phyloP scores from a whole-genome alignment of 2,888 invertebrate species.

The Diplolepis rosae region DNA sequence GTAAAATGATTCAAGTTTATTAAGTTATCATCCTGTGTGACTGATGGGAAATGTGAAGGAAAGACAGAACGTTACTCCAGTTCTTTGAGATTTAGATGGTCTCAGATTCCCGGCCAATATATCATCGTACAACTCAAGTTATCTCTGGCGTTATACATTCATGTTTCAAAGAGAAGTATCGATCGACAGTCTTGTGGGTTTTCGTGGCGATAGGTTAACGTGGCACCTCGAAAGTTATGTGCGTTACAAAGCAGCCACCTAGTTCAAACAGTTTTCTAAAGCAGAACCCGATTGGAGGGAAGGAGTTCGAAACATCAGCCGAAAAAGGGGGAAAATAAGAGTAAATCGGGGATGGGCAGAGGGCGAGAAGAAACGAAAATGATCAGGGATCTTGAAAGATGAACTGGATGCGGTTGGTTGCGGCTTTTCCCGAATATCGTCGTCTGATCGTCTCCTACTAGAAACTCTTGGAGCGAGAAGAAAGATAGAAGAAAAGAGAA shows the following conservation, averaged over 20 bases:
- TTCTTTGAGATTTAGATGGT: conserved; percentile 15
- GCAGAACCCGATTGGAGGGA: conserved; percentile 14
- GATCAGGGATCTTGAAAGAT: conserved; percentile 46
- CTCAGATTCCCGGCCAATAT: conserved; percentile 18
- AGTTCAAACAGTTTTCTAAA: conserved; percentile 44
- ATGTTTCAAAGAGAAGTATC: conserved; percentile 29
- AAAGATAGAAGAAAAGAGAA: conserved; percentile 33
- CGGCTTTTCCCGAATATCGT: conserved; percentile 1
- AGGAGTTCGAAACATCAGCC: conserved; percentile 4
- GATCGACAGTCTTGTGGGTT: conserved; percentile 32
- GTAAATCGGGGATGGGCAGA: conserved; percentile 22
- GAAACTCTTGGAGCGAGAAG: conserved; percentile 15
- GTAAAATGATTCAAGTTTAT: conserved; percentile 1
- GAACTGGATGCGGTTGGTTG: conserved; percentile 43
- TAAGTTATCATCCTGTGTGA: background rate
- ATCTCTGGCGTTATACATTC: conserved; percentile 27
- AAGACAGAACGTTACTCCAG: background rate
- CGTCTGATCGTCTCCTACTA: conserved; percentile 29
- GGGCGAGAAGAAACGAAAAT: conserved; percentile 47
- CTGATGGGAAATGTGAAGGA: background rate
- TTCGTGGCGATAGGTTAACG: conserved; percentile 39
- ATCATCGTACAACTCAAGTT: background rate
- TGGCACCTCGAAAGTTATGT: conserved; percentile 44
- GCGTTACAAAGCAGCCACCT: conserved; percentile 39
- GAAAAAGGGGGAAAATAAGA: conserved; percentile 38